Base-by-base conservation (phyloP, 2,113 vertebrate species). In the Peromyscus californicus region DNA sequence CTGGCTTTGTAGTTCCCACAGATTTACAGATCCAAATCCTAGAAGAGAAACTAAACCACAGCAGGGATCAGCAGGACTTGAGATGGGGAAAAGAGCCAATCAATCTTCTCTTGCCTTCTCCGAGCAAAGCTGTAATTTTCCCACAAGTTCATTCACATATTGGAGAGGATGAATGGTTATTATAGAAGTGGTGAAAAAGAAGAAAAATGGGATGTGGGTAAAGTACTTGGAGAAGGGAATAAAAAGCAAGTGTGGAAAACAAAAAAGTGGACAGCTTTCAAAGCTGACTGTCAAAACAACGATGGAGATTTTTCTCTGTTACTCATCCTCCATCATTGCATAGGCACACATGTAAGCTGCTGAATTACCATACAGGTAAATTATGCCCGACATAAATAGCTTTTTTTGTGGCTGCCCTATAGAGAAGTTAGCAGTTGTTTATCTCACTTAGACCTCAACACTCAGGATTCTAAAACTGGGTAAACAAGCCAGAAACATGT, bases 21-120 rank as follows among this genome's bases (percentile, higher is more conserved):
- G 83, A 97, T 96, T 86, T 97, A 92, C 96, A 92, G 96, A 96
- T 98, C 86, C 97, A 97, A 98, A 97, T 97, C 63, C 93, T 96
- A 94, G 95, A 97, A 95, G 97, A 96, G 86, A 97, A 94, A 97
- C 93, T 84, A 97, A 98, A 76, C 83, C 86, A 91, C 91, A 89
- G 86, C 93, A 91, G 82, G 90, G 16, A 97, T 96, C 93, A 97
- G 22, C 29, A 96, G 83, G n/a, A 79, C 42, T 96, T 92, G 69
- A 93, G 72, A 80, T 85, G 21, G 22, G 69, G 51, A 48, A 90
- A 91, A 76, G 57, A 93, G 89, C 69, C 82, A 97, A 94, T 83
- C 29, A 65, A 91, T 93, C 94, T 89, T 79, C 51, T 92, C 36
- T 54, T 95, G n/a, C 10, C 22, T 94, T 95, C 89, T 90, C 85